Percentiles rank a stretch among this genome's conserved stretches.
These are phyloP conservation scores for Tromatobia lineatoria DNA, from an alignment of 2,888 invertebrate species.

Conservation along the genomic window DNA sequence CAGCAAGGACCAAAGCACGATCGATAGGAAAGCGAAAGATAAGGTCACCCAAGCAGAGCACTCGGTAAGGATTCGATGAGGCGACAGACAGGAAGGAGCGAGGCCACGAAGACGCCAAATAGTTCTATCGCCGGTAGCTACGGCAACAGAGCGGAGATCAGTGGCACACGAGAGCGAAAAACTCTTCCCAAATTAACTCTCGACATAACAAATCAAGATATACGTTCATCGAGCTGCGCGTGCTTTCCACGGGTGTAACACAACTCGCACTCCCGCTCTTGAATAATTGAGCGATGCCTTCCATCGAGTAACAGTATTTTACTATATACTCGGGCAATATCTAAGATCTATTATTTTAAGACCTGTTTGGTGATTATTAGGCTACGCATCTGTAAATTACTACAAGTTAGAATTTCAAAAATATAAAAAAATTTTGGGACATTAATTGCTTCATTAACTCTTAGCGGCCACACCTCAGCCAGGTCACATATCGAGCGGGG, in stretches of 20 bases:
- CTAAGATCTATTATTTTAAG: background rate
- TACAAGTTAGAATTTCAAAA: too few species aligned
- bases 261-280: conserved; percentile 44
- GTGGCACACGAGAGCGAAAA: conserved; percentile 4
- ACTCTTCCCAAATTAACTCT: conserved; percentile 67
- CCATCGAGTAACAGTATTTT: conserved; percentile 58
- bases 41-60: conserved; percentile 58
- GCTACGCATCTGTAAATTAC: too few species aligned
- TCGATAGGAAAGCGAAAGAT: conserved; percentile 61
- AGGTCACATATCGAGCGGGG: too few species aligned
- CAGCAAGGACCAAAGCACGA: conserved; percentile 59
- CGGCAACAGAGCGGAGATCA: background rate
- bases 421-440: too few species aligned
- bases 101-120: background rate
- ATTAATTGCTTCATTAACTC: background rate
- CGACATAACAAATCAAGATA: conserved; percentile 67
- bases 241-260: conserved; percentile 47
- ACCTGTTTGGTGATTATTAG: background rate
- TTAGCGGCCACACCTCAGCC: too few species aligned
- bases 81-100: conserved; percentile 1
- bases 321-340: conserved; percentile 2
- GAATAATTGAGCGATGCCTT: conserved; percentile 61
- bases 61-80: conserved; percentile 45
- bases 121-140: background rate
- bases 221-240: conserved; percentile 34